These are phyloP conservation scores for Zhengitettix transpicula DNA, from an alignment of 2,888 invertebrate species.

Conservation along the genomic window DNA sequence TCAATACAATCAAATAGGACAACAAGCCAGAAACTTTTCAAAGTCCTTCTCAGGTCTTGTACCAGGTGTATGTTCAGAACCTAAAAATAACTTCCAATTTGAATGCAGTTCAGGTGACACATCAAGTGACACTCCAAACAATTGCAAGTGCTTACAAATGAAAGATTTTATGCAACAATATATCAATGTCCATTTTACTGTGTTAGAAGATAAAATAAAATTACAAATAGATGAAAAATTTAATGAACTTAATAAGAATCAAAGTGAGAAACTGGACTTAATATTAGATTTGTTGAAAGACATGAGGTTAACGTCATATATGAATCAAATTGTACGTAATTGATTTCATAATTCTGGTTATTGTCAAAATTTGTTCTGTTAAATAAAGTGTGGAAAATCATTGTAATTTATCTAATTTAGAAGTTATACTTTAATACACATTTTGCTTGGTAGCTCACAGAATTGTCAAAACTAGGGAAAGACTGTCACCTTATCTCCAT, in stretches of 20 bases:
- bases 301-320: too few relatives aligned
- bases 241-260: constrained; percentile 20
- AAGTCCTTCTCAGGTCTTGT: too few relatives aligned
- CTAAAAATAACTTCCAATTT: constrained; percentile 5
- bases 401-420: too few relatives aligned
- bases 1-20: constrained; percentile 10
- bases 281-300: not conserved
- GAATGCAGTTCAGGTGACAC: constrained; percentile 6
- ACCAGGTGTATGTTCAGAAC: too few relatives aligned
- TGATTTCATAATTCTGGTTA: not conserved
- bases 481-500: too few relatives aligned
- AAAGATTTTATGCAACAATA: constrained; percentile 16
- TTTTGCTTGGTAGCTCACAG: too few relatives aligned
- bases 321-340: not conserved
- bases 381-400: not conserved
- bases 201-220: constrained; percentile 21
- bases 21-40: constrained; percentile 10
- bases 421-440: too few relatives aligned
- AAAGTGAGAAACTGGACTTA: constrained; percentile 22
- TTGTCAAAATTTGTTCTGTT: not conserved
- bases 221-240: constrained; percentile 17
- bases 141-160: constrained; percentile 8
- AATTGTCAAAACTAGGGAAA: too few relatives aligned
- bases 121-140: constrained; percentile 5
- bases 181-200: constrained; percentile 21